These are phyloP conservation scores for Montipora capricornis DNA, from an alignment of 64 coral and sea anemone species.

Conservation along the genomic window DNA sequence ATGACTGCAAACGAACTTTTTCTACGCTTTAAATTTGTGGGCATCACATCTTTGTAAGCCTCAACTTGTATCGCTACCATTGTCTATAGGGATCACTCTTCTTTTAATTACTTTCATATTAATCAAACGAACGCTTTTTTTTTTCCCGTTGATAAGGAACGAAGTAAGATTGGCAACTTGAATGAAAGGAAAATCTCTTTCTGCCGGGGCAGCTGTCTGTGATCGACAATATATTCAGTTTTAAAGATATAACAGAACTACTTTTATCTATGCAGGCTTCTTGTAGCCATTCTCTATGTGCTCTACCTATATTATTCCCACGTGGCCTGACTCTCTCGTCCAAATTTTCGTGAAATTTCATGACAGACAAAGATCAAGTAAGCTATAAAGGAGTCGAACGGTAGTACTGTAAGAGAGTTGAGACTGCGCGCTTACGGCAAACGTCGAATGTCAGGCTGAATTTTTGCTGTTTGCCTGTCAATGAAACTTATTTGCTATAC, in stretches of 20 bases:
- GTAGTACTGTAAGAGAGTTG: no score
- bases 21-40: not conserved
- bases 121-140: not conserved
- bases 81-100: not conserved
- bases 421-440: no score
- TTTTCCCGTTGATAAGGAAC: not conserved
- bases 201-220: not conserved
- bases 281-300: no score
- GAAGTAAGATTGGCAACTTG: not conserved
- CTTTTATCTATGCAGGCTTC: not conserved
- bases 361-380: no score
- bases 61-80: not conserved
- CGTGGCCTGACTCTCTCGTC: not conserved
- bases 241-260: not conserved
- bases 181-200: not conserved
- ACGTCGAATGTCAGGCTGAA: no score
- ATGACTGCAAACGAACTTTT: no score
- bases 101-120: not conserved
- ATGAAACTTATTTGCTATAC: no score
- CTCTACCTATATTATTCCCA: no score
- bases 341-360: no score
- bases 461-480: no score
- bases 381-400: no score
- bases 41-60: not conserved
- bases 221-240: not conserved